Evolutionary conservation across 2,113 vertebrate genomes (phyloP).

Genomic region (Sterna hirundo): DNA sequence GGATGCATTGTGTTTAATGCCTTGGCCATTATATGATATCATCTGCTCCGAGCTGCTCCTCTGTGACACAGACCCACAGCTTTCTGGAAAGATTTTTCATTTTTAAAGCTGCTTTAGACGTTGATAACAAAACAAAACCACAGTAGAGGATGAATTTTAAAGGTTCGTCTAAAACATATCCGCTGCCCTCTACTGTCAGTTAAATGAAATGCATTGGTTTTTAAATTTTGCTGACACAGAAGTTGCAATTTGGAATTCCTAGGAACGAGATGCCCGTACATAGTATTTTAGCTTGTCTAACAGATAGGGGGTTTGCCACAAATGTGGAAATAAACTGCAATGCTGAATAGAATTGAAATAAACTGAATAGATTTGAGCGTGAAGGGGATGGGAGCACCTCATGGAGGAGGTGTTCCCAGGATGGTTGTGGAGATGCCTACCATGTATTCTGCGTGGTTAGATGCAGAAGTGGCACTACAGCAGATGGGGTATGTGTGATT

Average conservation of each 20-base stretch:
- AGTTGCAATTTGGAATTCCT: neutral
- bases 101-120: neutral
- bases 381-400: neutral
- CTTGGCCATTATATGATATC: neutral
- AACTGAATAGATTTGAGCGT: neutral
- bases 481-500: neutral
- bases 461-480: neutral
- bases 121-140: neutral
- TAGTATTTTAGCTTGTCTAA: neutral
- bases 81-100: neutral
- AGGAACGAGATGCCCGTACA: neutral
- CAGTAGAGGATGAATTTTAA: neutral
- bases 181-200: slow-evolving; percentile 30
- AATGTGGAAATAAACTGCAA: neutral
- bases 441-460: neutral
- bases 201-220: neutral
- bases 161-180: neutral
- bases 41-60: neutral
- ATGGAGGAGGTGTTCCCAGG: neutral
- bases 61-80: neutral
- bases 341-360: neutral
- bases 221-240: neutral
- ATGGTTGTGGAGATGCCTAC: neutral
- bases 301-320: neutral
- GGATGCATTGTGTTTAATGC: neutral